phyloP scores from a whole-genome alignment of 23 tunicate genomes.

The Halocynthia aurantium region DNA sequence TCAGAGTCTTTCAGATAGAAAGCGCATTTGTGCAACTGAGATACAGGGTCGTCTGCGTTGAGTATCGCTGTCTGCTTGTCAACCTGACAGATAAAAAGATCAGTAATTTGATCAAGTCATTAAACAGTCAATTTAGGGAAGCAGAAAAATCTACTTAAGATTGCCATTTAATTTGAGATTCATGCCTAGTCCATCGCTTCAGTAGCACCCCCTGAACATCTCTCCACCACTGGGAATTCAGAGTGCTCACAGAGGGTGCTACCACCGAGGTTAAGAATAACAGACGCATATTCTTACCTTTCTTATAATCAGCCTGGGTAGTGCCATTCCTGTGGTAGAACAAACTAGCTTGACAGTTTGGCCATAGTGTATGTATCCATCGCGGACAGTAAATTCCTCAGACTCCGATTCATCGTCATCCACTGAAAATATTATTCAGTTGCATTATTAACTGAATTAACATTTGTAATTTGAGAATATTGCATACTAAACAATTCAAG shows the following conservation, averaged over 20 bases:
- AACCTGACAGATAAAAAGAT: conserved; percentile 39
- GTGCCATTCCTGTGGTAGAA: conserved; percentile 89
- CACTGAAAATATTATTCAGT: conserved; percentile 23
- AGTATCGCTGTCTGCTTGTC: conserved; percentile 89
- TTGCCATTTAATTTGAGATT: no score
- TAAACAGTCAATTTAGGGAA: background rate
- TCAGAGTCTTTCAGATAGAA: conserved; percentile 88
- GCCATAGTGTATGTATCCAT: conserved; percentile 94
- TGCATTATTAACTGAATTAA: background rate
- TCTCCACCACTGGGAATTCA: no score
- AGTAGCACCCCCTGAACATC: no score
- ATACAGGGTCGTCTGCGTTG: conserved; percentile 94
- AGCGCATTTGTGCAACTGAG: conserved; percentile 95
- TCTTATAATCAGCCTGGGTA: conserved; percentile 83
- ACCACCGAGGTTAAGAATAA: no score
- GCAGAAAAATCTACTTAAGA: no score
- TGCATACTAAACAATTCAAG: no score
- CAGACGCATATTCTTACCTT: conserved; percentile 28
- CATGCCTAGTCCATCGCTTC: no score
- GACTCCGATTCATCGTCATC: conserved; percentile 84
- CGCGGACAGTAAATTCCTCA: conserved; percentile 84
- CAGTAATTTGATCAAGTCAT: background rate
- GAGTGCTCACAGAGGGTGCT: no score
- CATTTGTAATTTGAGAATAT: no score
- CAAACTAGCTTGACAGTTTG: conserved; percentile 95